Conservation (phyloP, 2,888 invertebrate genomes). For the Hylaea fasciaria region DNA sequence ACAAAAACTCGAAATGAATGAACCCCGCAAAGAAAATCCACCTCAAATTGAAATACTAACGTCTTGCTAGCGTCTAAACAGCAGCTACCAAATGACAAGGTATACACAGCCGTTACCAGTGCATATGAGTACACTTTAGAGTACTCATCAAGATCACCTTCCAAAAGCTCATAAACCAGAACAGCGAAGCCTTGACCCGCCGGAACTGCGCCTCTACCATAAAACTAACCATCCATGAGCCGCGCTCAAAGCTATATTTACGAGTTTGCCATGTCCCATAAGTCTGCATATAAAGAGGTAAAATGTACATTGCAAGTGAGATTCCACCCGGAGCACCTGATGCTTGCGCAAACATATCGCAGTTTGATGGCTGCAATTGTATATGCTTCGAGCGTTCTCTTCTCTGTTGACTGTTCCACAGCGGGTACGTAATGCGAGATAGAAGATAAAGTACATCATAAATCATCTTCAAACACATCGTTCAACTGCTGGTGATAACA, state of each 20-base stretch:
- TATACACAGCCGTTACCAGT: too few relatives aligned
- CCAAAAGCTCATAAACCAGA: constrained; percentile 35
- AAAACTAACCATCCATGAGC: constrained; percentile 28
- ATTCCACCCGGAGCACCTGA: constrained; percentile 13
- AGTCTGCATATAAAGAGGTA: constrained; percentile 14
- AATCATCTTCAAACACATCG: constrained; percentile 21
- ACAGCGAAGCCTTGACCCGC: constrained; percentile 34
- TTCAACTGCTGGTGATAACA: constrained; percentile 23
- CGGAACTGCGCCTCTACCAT: constrained; percentile 33
- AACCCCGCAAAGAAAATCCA: too few relatives aligned
- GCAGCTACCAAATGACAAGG: too few relatives aligned
- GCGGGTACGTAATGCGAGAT: constrained; percentile 6
- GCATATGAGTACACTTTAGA: not conserved
- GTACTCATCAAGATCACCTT: constrained; percentile 9
- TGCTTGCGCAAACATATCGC: constrained; percentile 12
- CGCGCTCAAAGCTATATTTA: constrained; percentile 19
- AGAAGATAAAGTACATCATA: constrained; percentile 23
- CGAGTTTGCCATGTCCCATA: constrained; percentile 23
- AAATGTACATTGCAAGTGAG: constrained; percentile 10
- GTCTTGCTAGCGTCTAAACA: too few relatives aligned
- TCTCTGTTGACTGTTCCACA: constrained; percentile 19
- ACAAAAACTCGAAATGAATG: too few relatives aligned
- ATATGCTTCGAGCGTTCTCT: constrained; percentile 11
- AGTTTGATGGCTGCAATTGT: constrained; percentile 25
- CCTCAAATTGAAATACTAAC: too few relatives aligned